phyloP scores from a whole-genome alignment of 2,797 vertebrate species.

The Helostoma temminkii region DNA sequence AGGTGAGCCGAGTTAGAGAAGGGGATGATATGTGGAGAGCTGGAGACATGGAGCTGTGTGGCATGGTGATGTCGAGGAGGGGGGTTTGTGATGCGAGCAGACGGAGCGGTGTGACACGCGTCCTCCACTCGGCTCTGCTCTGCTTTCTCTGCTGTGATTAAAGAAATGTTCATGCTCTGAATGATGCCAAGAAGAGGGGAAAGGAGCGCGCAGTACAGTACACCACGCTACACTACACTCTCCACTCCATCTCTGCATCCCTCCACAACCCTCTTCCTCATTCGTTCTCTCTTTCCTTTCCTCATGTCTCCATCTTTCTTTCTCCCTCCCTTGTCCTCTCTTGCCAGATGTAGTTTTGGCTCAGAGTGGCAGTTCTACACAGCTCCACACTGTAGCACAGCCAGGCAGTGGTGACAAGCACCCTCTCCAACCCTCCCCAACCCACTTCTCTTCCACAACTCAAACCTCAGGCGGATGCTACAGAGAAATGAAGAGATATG shows the following conservation, averaged over 20 bases:
- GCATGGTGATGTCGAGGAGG: constrained; percentile 29
- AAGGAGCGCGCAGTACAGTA: constrained; percentile 72
- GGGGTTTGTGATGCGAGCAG: constrained; percentile 68
- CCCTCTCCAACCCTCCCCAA: constrained; percentile 10
- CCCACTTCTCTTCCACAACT: constrained; percentile 57
- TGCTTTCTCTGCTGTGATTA: constrained; percentile 81
- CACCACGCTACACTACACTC: constrained; percentile 72
- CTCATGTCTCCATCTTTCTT: constrained; percentile 68
- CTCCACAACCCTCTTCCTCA: constrained; percentile 50
- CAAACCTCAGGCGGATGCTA: constrained; percentile 66
- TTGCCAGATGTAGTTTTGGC: constrained; percentile 84
- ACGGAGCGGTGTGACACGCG: constrained; percentile 77
- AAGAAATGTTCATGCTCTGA: constrained; percentile 81
- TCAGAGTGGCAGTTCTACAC: constrained; percentile 79
- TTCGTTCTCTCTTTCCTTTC: constrained; percentile 54
- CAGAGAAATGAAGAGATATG: constrained; percentile 59
- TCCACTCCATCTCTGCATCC: constrained; percentile 62
- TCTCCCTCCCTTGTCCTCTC: constrained; percentile 70
- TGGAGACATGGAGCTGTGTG: constrained; percentile 57
- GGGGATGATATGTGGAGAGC: constrained; percentile 51
- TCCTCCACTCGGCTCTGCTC: constrained; percentile 70
- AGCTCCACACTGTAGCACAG: constrained; percentile 71
- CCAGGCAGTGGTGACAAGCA: constrained; percentile 72
- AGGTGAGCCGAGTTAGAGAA: constrained; percentile 43
- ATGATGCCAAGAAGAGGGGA: constrained; percentile 78